A percentile compares a stretch with the other conserved stretches of the same genome.
These are phyloP conservation scores for Miichthys miiuy DNA, from an alignment of 2,797 vertebrate species.

Conservation along the genomic window DNA sequence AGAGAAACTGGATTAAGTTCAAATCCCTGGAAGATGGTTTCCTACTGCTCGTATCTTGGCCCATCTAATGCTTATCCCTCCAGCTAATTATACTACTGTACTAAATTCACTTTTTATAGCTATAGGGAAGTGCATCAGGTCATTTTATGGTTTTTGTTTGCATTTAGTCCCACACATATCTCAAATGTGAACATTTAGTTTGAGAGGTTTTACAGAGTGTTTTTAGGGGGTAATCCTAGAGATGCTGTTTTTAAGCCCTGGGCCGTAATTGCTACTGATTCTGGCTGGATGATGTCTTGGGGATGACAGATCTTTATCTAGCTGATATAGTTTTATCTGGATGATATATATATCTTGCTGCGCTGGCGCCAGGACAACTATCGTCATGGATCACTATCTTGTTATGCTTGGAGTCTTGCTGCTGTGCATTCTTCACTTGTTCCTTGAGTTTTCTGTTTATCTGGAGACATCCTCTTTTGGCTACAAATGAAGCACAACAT, in stretches of 20 bases:
- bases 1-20: slow-evolving; percentile 78
- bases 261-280: slow-evolving; percentile 27
- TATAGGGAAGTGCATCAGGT: slow-evolving; percentile 2
- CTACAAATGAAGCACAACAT: not conserved
- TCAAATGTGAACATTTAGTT: slow-evolving; percentile 10
- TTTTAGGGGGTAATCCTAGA: not conserved
- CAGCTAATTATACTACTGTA: slow-evolving; percentile 57
- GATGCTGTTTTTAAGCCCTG: not conserved
- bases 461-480: not conserved
- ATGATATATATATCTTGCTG: slow-evolving; percentile 27
- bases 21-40: slow-evolving; percentile 76
- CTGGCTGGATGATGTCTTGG: slow-evolving; percentile 18
- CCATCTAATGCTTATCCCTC: slow-evolving; percentile 67
- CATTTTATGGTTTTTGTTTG: slow-evolving; percentile 21
- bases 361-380: slow-evolving; percentile 16
- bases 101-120: slow-evolving; percentile 24
- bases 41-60: slow-evolving; percentile 60
- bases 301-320: slow-evolving; percentile 24
- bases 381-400: slow-evolving; percentile 28
- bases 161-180: not conserved
- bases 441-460: not conserved
- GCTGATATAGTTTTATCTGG: slow-evolving; percentile 21
- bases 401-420: slow-evolving; percentile 5
- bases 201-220: not conserved
- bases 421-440: not conserved